Conservation (phyloP, 2,113 vertebrate species). For the Tichodroma muraria region DNA sequence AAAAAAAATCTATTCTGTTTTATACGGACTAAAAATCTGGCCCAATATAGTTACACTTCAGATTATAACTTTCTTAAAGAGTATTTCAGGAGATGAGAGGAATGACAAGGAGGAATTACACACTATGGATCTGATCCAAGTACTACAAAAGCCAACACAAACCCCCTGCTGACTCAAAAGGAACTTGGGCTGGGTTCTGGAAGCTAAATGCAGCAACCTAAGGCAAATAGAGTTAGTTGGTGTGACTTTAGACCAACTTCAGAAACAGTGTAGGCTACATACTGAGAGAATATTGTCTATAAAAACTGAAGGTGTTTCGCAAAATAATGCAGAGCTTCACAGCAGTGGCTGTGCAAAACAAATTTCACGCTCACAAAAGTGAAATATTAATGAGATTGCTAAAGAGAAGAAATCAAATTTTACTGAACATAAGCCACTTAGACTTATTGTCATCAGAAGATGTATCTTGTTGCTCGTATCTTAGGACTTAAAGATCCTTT, state of each 20-base stretch:
- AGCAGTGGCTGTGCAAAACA: neutral
- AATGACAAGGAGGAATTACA: neutral
- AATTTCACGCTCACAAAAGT: neutral
- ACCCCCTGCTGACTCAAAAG: neutral
- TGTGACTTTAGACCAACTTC: neutral
- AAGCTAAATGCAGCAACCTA: neutral
- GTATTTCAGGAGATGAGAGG: neutral
- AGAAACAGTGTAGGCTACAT: neutral
- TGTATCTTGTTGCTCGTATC: neutral
- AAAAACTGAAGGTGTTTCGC: neutral
- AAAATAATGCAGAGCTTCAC: neutral
- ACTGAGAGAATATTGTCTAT: neutral
- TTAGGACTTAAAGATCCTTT: neutral
- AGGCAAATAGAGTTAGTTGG: neutral
- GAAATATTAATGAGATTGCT: neutral
- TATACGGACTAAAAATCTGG: neutral
- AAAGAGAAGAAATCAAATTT: neutral
- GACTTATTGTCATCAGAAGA: neutral
- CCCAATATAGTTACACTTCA: neutral
- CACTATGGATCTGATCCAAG: neutral
- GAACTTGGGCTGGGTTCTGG: neutral
- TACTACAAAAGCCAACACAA: neutral
- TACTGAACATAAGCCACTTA: neutral
- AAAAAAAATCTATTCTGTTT: neutral
- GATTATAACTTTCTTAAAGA: neutral